Evolutionary conservation across 2,888 invertebrate species (phyloP).

Genomic region (Formica aserva): DNA sequence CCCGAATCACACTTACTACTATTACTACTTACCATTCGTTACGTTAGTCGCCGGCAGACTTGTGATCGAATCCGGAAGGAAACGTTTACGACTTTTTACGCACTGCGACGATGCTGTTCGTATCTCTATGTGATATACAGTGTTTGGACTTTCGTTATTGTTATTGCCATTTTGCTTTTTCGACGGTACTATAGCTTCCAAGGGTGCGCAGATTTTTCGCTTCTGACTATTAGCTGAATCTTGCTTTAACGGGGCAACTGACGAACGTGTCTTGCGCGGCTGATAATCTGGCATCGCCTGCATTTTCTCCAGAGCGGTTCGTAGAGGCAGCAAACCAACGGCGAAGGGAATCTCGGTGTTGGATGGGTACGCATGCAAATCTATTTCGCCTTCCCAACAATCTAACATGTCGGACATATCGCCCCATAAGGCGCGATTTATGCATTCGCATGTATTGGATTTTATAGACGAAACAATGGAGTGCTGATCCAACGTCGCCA

Average conservation of each 20-base stretch:
- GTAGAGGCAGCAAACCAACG: constrained; percentile 84
- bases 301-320: constrained; percentile 85
- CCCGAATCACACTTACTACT: constrained; percentile 42
- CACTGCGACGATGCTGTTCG: constrained; percentile 78
- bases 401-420: constrained; percentile 83
- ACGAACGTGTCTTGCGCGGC: constrained; percentile 85
- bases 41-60: constrained; percentile 57
- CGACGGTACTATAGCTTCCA: constrained; percentile 31
- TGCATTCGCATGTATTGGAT: constrained; percentile 78
- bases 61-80: constrained; percentile 63
- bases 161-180: constrained; percentile 57
- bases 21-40: constrained; percentile 66
- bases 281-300: constrained; percentile 85
- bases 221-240: constrained; percentile 60
- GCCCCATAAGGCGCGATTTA: constrained; percentile 84
- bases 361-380: constrained; percentile 77
- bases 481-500: constrained; percentile 51
- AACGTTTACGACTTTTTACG: constrained; percentile 67
- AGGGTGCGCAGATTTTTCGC: constrained; percentile 55
- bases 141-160: constrained; percentile 69
- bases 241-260: constrained; percentile 78
- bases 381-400: constrained; percentile 69
- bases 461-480: constrained; percentile 56
- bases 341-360: constrained; percentile 85
- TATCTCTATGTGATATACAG: constrained; percentile 83